Conservation (phyloP, 2,888 invertebrate species). For the Mycalesis mineus region DNA sequence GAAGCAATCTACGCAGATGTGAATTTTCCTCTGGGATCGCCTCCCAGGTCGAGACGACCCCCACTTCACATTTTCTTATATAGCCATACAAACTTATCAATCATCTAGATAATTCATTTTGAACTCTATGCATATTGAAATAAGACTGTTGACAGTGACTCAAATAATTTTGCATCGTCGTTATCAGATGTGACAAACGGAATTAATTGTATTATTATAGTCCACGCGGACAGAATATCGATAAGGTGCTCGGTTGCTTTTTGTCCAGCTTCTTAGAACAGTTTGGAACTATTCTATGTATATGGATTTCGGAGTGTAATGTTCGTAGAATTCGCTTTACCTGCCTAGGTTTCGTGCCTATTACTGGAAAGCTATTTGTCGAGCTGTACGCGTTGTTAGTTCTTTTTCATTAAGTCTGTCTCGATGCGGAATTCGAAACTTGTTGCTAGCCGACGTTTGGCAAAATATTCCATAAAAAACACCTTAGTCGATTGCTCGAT, state of each 20-base stretch:
- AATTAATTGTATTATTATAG: slow-evolving; percentile 76
- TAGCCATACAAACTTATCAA: slow-evolving; percentile 31
- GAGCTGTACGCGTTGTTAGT: slow-evolving; percentile 22
- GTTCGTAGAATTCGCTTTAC: slow-evolving; percentile 44
- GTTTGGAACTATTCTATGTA: slow-evolving; percentile 51
- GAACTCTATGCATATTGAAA: slow-evolving; percentile 22
- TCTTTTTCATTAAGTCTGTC: slow-evolving; percentile 14
- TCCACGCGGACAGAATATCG: slow-evolving; percentile 51
- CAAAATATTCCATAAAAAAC: background rate
- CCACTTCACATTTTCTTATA: slow-evolving; percentile 47
- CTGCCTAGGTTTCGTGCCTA: slow-evolving; percentile 32
- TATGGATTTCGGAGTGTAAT: slow-evolving; percentile 36
- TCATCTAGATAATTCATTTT: slow-evolving; percentile 21
- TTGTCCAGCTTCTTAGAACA: slow-evolving; percentile 53
- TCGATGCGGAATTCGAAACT: background rate
- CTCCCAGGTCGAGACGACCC: slow-evolving; percentile 53
- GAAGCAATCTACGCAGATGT: slow-evolving; percentile 36
- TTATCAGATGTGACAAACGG: slow-evolving; percentile 59
- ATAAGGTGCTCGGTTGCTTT: slow-evolving; percentile 49
- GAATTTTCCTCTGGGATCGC: slow-evolving; percentile 50
- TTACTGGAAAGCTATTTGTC: slow-evolving; percentile 24
- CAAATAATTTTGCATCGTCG: slow-evolving; percentile 32
- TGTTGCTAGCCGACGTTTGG: background rate
- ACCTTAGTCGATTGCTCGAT: too few relatives aligned
- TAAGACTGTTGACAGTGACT: slow-evolving; percentile 30